phyloP scores from a whole-genome alignment of 2,113 vertebrate species.

The Nibea albiflora region DNA sequence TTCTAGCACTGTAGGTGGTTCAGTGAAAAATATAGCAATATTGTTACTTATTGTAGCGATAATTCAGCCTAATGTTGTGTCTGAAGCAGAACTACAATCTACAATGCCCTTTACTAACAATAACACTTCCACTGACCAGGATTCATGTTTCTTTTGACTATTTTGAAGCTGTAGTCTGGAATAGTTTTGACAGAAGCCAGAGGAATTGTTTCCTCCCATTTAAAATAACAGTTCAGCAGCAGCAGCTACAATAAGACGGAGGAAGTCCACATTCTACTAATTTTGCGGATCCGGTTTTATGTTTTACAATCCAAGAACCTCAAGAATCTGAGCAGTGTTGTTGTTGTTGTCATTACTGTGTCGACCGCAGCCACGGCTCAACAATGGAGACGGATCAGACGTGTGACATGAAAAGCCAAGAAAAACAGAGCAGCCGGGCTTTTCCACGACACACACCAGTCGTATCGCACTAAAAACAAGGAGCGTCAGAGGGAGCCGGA shows the following conservation, averaged over 20 bases:
- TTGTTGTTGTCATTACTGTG: not conserved
- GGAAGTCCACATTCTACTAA: not conserved
- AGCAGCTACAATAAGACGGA: not conserved
- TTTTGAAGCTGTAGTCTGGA: too few relatives aligned
- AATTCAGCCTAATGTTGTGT: too few relatives aligned
- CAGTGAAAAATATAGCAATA: too few relatives aligned
- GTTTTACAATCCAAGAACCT: not conserved
- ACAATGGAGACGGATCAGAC: constrained; percentile 35
- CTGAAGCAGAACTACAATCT: too few relatives aligned
- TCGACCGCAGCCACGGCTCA: constrained; percentile 23
- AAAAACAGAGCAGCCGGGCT: constrained; percentile 8
- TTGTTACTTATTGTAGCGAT: too few relatives aligned
- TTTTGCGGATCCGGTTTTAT: not conserved
- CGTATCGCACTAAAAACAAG: not conserved
- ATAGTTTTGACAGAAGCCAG: not conserved
- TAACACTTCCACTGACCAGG: not conserved
- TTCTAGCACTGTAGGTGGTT: too few relatives aligned
- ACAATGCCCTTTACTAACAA: too few relatives aligned
- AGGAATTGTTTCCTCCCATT: not conserved
- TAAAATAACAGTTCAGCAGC: not conserved
- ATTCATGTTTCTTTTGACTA: not conserved
- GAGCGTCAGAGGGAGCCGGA: not conserved
- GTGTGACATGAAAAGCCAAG: constrained; percentile 31
- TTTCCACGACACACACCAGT: not conserved
- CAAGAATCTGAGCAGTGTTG: not conserved